Conservation (phyloP, 2,888 invertebrate genomes). For the Drosophila pseudotakahashii region DNA sequence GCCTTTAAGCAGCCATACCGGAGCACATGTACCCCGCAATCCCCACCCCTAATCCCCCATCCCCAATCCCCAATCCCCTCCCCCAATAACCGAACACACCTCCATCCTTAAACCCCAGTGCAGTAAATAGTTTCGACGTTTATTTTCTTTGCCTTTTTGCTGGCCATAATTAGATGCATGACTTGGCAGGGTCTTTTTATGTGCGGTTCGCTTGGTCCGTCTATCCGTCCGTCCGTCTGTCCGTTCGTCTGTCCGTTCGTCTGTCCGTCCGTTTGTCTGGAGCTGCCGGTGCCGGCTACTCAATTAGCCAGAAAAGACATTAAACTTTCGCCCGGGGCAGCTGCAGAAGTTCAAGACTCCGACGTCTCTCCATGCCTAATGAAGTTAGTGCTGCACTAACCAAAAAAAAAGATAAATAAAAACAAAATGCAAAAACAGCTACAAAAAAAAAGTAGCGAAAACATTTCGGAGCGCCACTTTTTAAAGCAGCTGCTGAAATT, state of each 20-base stretch:
- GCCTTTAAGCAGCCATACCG: slow-evolving; percentile 56
- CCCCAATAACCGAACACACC: slow-evolving; percentile 36
- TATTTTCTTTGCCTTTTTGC: slow-evolving; percentile 47
- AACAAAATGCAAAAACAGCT: slow-evolving; percentile 35
- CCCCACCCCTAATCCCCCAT: slow-evolving; percentile 7
- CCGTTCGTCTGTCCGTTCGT: background rate
- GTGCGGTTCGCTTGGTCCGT: slow-evolving; percentile 24
- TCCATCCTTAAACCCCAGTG: slow-evolving; percentile 6
- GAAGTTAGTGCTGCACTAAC: slow-evolving; percentile 54
- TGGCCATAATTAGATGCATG: slow-evolving; percentile 75
- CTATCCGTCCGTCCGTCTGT: background rate
- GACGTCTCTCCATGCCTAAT: slow-evolving; percentile 52
- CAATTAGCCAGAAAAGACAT: slow-evolving; percentile 77
- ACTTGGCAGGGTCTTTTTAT: slow-evolving; percentile 65
- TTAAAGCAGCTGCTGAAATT: slow-evolving; percentile 68
- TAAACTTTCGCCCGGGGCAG: slow-evolving; percentile 65
- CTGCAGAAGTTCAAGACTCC: slow-evolving; percentile 51
- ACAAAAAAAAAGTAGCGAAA: too few species aligned
- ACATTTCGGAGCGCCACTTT: slow-evolving; percentile 65
- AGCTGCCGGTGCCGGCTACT: slow-evolving; percentile 49
- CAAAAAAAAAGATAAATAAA: slow-evolving; percentile 9
- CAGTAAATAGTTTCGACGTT: slow-evolving; percentile 60
- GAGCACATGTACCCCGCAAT: slow-evolving; percentile 19
- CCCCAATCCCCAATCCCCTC: slow-evolving; percentile 9
- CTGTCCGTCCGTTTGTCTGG: background rate